Conservation (phyloP, 1,140 invertebrate genomes). For the Bombus turneri region DNA sequence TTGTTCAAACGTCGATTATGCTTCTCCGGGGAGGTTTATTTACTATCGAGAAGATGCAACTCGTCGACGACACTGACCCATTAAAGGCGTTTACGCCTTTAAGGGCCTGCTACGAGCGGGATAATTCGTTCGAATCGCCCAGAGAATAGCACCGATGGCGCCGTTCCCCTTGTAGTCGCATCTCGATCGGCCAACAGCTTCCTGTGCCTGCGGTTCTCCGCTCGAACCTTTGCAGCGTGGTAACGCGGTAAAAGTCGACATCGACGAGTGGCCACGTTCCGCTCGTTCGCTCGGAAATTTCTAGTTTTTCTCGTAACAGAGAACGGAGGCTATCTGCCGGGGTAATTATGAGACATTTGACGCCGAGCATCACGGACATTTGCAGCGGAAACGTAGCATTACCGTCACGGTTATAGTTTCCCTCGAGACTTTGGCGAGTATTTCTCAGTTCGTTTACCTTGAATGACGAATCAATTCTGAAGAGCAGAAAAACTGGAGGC, state of each 20-base stretch:
- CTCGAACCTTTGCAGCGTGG: not conserved
- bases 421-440: not conserved
- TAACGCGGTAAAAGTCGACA: not conserved
- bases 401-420: not conserved
- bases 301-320: not conserved
- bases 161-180: not conserved
- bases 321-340: not conserved
- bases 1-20: not conserved
- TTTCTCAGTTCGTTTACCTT: no score
- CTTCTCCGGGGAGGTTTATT: not conserved
- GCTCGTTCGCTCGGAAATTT: not conserved
- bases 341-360: not conserved
- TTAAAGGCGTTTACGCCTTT: not conserved
- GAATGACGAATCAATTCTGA: not conserved
- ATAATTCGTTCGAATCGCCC: not conserved
- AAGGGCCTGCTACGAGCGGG: not conserved
- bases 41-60: not conserved
- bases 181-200: not conserved
- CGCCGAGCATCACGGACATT: not conserved
- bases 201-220: not conserved
- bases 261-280: not conserved
- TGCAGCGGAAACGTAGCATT: not conserved
- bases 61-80: no score
- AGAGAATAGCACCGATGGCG: not conserved
- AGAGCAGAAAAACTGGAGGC: fast-evolving